These are phyloP conservation scores for Pachyrhynchus sulphureomaculatus DNA, from an alignment of 1,140 invertebrate species.

Conservation along the genomic window DNA sequence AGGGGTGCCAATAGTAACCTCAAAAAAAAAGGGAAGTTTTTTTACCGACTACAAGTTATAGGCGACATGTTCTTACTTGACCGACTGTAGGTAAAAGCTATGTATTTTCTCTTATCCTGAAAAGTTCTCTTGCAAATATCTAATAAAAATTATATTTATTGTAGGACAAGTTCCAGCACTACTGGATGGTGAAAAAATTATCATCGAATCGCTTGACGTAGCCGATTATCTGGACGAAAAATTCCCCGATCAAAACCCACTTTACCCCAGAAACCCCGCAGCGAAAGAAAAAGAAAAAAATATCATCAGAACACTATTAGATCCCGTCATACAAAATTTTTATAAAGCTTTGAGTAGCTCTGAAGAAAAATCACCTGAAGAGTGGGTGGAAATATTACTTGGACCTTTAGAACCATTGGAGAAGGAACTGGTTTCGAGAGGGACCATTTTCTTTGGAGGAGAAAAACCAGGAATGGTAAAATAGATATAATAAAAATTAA, in stretches of 20 bases:
- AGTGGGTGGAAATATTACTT: conserved; percentile 44
- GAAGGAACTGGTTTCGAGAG: too few relatives aligned
- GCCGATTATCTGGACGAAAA: too few relatives aligned
- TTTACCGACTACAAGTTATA: too few relatives aligned
- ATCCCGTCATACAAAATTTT: conserved; percentile 46
- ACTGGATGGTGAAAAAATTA: conserved; percentile 60
- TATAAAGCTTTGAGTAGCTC: conserved; percentile 26
- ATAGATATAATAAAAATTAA: too few relatives aligned
- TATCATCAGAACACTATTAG: conserved; percentile 68
- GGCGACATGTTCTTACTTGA: too few relatives aligned
- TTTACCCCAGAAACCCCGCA: conserved; percentile 72
- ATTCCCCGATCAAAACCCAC: conserved; percentile 69
- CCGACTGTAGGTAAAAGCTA: too few relatives aligned
- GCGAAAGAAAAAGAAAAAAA: conserved; percentile 75
- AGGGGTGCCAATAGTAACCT: too few relatives aligned
- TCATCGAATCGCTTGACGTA: conserved; percentile 78
- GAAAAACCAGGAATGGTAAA: conserved; percentile 68
- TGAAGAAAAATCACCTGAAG: conserved; percentile 31
- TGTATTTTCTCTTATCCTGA: too few relatives aligned
- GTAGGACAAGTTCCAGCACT: conserved; percentile 78
- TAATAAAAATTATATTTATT: too few relatives aligned
- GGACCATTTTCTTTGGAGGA: conserved; percentile 69
- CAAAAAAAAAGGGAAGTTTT: too few relatives aligned
- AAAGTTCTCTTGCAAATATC: too few relatives aligned
- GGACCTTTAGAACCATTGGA: conserved; percentile 64